A percentile compares a stretch with the other conserved stretches of the same genome.
Evolutionary conservation across 2,888 invertebrate genomes (phyloP).

Genomic region (Parthenolecanium corni): DNA sequence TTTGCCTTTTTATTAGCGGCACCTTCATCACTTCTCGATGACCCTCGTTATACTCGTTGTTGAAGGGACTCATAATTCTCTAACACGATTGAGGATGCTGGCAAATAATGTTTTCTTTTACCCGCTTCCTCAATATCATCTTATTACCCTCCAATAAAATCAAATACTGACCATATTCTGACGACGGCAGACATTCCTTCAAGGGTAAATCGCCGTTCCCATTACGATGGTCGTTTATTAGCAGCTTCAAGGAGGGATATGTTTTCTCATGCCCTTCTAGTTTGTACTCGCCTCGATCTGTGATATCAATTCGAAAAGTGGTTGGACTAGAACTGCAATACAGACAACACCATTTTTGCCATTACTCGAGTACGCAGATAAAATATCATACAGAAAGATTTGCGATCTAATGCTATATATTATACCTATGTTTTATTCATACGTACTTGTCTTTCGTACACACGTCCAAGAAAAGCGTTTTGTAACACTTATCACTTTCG

Average conservation of each 20-base stretch:
- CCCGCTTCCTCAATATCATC: too few species aligned
- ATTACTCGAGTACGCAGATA: slow-evolving; percentile 4
- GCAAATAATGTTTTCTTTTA: too few species aligned
- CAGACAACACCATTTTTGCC: not conserved
- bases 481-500: slow-evolving; percentile 68
- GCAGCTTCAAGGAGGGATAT: slow-evolving; percentile 50
- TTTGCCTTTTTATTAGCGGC: too few species aligned
- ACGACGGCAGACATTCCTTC: slow-evolving; percentile 68
- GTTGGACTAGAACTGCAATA: slow-evolving; percentile 45
- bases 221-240: slow-evolving; percentile 52
- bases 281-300: slow-evolving; percentile 45
- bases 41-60: too few species aligned
- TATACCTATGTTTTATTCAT: slow-evolving; percentile 21
- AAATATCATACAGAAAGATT: not conserved
- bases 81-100: too few species aligned
- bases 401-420: too few species aligned
- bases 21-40: too few species aligned
- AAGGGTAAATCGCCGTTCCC: slow-evolving; percentile 50
- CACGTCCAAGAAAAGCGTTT: slow-evolving; percentile 69
- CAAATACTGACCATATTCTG: slow-evolving; percentile 61
- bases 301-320: slow-evolving; percentile 54
- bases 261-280: slow-evolving; percentile 42
- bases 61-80: too few species aligned
- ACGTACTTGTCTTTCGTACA: slow-evolving; percentile 59
- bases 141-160: too few species aligned